A percentile compares a stretch with the other conserved stretches of the same genome.
Evolutionary conservation across 2,888 invertebrate species (phyloP).

Genomic region (Lucinisca nassula): DNA sequence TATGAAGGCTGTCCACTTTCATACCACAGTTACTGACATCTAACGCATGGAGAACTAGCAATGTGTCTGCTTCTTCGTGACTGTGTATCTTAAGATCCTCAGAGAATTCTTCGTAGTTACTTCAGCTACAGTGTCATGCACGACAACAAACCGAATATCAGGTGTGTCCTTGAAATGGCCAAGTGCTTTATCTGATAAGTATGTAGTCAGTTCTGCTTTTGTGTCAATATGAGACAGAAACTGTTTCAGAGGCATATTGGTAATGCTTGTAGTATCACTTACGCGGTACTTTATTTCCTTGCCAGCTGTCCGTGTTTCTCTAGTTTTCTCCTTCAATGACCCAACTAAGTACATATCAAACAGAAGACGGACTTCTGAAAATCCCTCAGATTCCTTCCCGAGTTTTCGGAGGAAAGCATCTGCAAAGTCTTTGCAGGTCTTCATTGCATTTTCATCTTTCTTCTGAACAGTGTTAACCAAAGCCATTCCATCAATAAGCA

Average conservation of each 20-base stretch:
- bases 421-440: not conserved
- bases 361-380: not conserved
- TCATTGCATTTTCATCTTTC: not conserved
- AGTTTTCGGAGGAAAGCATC: conserved; percentile 2
- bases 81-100: not conserved
- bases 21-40: not conserved
- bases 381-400: not conserved
- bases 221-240: conserved; percentile 5
- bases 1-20: not conserved
- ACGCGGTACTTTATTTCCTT: not conserved
- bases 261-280: not conserved
- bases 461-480: not conserved
- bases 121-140: conserved; percentile 4
- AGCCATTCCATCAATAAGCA: not conserved
- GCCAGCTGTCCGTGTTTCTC: conserved; percentile 2
- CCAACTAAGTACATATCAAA: not conserved
- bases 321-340: not conserved
- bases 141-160: not conserved
- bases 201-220: conserved; percentile 1
- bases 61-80: conserved; percentile 6
- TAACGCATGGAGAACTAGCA: not conserved
- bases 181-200: not conserved
- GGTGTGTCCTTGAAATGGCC: not conserved
- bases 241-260: not conserved
- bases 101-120: not conserved